Evolutionary conservation across 2,113 vertebrate genomes (phyloP).

Genomic region (Melanostigma gelatinosum): DNA sequence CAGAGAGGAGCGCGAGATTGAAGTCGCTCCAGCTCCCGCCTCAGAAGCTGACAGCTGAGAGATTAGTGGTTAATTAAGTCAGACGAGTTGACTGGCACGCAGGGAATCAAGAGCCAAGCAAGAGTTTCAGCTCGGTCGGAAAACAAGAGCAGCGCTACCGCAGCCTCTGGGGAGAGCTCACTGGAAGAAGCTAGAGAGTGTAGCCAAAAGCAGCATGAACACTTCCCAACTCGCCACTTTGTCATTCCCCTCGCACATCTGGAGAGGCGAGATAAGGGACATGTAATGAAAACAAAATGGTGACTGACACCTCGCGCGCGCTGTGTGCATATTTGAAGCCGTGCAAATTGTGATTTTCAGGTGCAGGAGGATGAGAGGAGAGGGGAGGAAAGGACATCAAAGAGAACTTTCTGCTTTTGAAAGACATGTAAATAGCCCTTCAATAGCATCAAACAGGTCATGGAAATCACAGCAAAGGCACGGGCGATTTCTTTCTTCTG

Average conservation of each 20-base stretch:
- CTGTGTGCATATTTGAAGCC: slow-evolving; percentile 46
- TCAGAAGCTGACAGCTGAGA: slow-evolving; percentile 70
- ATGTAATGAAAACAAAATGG: slow-evolving; percentile 55
- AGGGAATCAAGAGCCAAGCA: slow-evolving; percentile 69
- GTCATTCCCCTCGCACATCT: slow-evolving; percentile 57
- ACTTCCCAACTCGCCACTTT: slow-evolving; percentile 45
- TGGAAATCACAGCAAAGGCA: slow-evolving; percentile 36
- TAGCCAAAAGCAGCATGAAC: slow-evolving; percentile 48
- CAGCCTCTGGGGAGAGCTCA: slow-evolving; percentile 49
- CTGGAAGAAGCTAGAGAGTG: slow-evolving; percentile 39
- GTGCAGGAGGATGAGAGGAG: slow-evolving; percentile 8
- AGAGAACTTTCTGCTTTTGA: slow-evolving; percentile 49
- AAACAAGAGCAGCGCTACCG: slow-evolving; percentile 45
- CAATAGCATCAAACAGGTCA: slow-evolving; percentile 34
- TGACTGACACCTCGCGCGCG: slow-evolving; percentile 53
- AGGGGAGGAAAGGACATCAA: slow-evolving; percentile 26
- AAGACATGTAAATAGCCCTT: slow-evolving; percentile 47
- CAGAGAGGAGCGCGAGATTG: slow-evolving; percentile 62
- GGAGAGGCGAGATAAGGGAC: slow-evolving; percentile 63
- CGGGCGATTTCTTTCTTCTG: not conserved
- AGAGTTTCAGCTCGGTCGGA: slow-evolving; percentile 35
- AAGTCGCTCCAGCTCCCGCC: slow-evolving; percentile 73
- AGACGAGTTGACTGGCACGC: slow-evolving; percentile 66
- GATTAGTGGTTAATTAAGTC: slow-evolving; percentile 79
- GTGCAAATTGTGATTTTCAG: slow-evolving; percentile 37